Evolutionary conservation across 2,113 vertebrate genomes (phyloP).

Genomic region (Cricetomys ansorgei): DNA sequence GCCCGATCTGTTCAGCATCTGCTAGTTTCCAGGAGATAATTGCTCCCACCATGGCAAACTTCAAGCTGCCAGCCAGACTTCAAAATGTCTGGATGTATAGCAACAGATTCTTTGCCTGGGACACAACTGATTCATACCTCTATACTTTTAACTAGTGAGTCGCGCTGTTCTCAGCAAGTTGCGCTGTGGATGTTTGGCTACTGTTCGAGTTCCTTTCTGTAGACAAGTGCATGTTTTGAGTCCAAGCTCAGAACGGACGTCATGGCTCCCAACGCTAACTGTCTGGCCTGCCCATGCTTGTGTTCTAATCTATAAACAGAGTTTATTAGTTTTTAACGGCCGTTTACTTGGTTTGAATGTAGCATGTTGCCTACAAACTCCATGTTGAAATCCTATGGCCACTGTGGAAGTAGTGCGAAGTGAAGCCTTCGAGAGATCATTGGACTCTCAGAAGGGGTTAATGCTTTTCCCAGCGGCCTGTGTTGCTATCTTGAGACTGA

Average conservation of each 20-base stretch:
- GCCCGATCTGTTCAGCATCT: too few relatives aligned
- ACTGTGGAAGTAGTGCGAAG: neutral
- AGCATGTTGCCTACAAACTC: neutral
- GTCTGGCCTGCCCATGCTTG: neutral
- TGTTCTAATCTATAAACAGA: neutral
- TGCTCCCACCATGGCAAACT: too few relatives aligned
- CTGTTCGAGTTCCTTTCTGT: neutral
- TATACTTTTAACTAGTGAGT: neutral
- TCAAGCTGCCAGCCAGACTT: neutral
- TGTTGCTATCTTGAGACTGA: neutral
- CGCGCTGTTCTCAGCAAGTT: neutral
- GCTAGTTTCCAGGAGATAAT: neutral
- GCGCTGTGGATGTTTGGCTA: neutral
- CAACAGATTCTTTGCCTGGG: neutral
- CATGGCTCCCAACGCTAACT: too few relatives aligned
- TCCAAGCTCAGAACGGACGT: neutral
- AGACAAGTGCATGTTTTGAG: neutral
- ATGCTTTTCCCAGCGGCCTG: neutral
- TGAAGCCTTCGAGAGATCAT: too few relatives aligned
- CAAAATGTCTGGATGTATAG: neutral
- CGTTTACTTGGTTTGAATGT: neutral
- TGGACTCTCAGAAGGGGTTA: neutral
- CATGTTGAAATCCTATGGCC: neutral
- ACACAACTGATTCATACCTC: too few relatives aligned
- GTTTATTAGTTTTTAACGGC: neutral